Base-by-base conservation (phyloP, 2,797 vertebrate species). In the Siniperca undulata region DNA sequence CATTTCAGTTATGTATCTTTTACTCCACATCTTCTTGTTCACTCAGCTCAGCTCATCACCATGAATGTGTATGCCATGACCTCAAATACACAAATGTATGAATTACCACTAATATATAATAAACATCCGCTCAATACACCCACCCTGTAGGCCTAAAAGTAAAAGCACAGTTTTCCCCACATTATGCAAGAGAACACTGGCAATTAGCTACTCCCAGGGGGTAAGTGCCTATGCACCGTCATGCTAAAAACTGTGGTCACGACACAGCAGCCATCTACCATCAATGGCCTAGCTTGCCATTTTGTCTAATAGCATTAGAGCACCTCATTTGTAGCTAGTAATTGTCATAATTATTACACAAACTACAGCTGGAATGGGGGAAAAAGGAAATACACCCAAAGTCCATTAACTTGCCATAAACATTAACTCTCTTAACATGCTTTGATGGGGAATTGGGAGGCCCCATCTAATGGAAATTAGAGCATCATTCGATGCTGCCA, bases 381-480 rank as follows among this genome's bases (percentile, higher is more conserved):
- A 84, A 90, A 89, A 82, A 86, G 88, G 88, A 90, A 91, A 90
- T 92, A 84, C 87, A 93, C 90, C 91, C 92, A 89, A 94, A 95
- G 94, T 94, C 94, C 94, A 96, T 96, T 96, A 95, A 96, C 92
- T 95, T 94, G 92, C 94, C 93, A 94, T 96, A 95, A 96, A 95
- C 94, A 96, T 96, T 94, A 95, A 94, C 89, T 95, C 91, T 93
- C 89, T 91, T 93, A 94, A 94, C 91, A 56, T n/a, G 85, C 91
- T 93, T 94, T 93, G 91, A 93, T 89, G 88, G 90, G 90, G 80
- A 93, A 93, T 93, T 91, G 92, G 89, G 80, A 87, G 80, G 86
- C 87, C 86, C 85, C 76, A 80, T 94, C 92, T 88, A 93, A 94
- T 91, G 91, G 89, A 94, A 94, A 95, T 93, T 93, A 89, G 88